Evolutionary conservation across 2,797 vertebrate genomes (phyloP), one percentile per base, ranked within the genome.

Genomic region (Takifugu rubripes): DNA sequence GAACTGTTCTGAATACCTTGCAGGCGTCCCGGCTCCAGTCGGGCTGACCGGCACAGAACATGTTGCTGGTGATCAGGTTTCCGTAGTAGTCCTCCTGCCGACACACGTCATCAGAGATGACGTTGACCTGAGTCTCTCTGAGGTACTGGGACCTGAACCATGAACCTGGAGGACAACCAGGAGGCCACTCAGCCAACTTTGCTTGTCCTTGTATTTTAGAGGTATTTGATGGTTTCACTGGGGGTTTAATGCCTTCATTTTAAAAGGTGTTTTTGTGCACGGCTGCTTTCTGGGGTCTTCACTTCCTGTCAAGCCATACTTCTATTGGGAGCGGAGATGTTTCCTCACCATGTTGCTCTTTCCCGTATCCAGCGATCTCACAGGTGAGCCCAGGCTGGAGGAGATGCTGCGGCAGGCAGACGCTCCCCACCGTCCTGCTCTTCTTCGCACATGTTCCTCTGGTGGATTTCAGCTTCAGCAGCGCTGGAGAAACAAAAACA

Each of bases 331-430:
- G 15, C 2, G 8, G 5, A 45, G 44, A 6, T 17, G 1, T 25
- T 70, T 54, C 11, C 89, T 92, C 88, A 98, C 95, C 87, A 1
- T 70, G 36, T 6, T 75, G 72, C 65, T 94, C 89, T 79, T 90
- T 94, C 52, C 96, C 96, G 5, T 93, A 97, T 55, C 96, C 95
- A 17, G 92, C 67, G 54, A 97, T 88, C 78, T 96, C 92, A 77
- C 96, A 98, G 25, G 31, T 63, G 21, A 75, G 61, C 1, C 90
- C 88, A 0, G 88, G 70, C 1, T 0, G 21, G 3, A 93, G 74
- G 3, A 64, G 57, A 0, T 76, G 79, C 31, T 53, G 44, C 3
- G 95, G 94, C 66, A 98, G 87, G 70, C 95, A 98, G 64, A 95
- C 84, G 0, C 89, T 90, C 72, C 80, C 93, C 53, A 96, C 93